A percentile compares a stretch with the other conserved stretches of the same genome.
Evolutionary conservation across 2,113 vertebrate species (phyloP).

Genomic region (Crotalus helleri): DNA sequence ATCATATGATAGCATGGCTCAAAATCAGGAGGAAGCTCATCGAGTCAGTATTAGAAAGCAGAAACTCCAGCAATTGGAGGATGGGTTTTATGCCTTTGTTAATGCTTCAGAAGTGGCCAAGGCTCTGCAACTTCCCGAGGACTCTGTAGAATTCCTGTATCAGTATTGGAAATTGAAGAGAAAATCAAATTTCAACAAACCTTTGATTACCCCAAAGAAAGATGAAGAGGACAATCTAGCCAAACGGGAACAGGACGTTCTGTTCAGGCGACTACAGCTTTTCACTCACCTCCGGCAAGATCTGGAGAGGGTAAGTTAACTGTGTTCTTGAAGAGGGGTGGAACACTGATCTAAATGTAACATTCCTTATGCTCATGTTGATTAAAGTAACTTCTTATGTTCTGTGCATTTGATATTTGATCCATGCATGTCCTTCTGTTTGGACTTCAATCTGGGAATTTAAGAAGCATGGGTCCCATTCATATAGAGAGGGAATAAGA

Average conservation of each 20-base stretch:
- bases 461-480: not conserved
- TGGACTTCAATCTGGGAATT: not conserved
- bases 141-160: conserved; percentile 86
- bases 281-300: conserved; percentile 97
- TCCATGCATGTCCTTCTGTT: not conserved
- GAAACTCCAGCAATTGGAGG: conserved; percentile 93
- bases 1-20: conserved; percentile 66
- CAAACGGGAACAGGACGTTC: conserved; percentile 90
- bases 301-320: conserved; percentile 86
- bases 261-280: conserved; percentile 89
- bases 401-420: not conserved
- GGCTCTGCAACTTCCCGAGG: conserved; percentile 74
- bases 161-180: conserved; percentile 98
- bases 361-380: not conserved
- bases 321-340: rapidly evolving
- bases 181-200: conserved; percentile 92
- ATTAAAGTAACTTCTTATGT: not conserved
- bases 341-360: rapidly evolving
- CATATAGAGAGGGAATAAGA: not conserved
- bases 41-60: conserved; percentile 85
- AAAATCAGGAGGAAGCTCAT: conserved; percentile 79
- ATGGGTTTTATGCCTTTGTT: conserved; percentile 90
- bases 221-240: conserved; percentile 96
- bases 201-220: conserved; percentile 91
- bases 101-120: conserved; percentile 79